phyloP scores from a whole-genome alignment of 2,113 vertebrate genomes.

The Siphamia tubifer region DNA sequence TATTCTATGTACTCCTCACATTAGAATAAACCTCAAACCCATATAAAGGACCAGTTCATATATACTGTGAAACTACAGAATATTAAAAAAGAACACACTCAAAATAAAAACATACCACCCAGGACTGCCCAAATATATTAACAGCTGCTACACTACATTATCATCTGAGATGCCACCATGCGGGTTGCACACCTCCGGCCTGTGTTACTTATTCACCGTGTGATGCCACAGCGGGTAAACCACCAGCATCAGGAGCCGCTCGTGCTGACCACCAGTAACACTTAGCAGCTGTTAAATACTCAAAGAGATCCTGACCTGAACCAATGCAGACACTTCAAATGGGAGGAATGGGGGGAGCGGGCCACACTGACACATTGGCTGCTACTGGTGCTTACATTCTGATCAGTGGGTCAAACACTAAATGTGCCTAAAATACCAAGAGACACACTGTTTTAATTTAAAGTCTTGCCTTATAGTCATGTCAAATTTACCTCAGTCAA shows the following conservation, averaged over 20 bases:
- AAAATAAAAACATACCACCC: too few relatives aligned
- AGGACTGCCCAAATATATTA: too few relatives aligned
- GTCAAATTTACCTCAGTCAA: slow-evolving; percentile 45
- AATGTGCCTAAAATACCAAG: slow-evolving; percentile 41
- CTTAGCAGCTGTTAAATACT: slow-evolving; percentile 60
- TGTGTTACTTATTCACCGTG: slow-evolving; percentile 8
- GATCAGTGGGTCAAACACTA: slow-evolving; percentile 56
- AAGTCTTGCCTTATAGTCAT: slow-evolving; percentile 17
- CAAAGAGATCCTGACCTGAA: slow-evolving; percentile 46
- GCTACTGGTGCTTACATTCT: slow-evolving; percentile 59
- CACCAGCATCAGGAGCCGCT: slow-evolving; percentile 31
- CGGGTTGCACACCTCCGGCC: slow-evolving; percentile 7
- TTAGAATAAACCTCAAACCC: too few relatives aligned
- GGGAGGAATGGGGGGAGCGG: not conserved
- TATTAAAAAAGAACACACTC: too few relatives aligned
- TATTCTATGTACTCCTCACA: too few relatives aligned
- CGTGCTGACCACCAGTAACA: slow-evolving; percentile 54
- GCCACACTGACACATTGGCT: slow-evolving; percentile 11
- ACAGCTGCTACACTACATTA: not conserved
- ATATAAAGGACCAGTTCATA: too few relatives aligned
- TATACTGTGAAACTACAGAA: too few relatives aligned
- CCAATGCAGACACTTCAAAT: slow-evolving; percentile 44
- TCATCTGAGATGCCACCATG: not conserved
- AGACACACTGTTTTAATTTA: slow-evolving; percentile 49
- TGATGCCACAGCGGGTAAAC: slow-evolving; percentile 29